Conservation (phyloP, 2,888 invertebrate genomes). For the Lithophane leautieri region DNA sequence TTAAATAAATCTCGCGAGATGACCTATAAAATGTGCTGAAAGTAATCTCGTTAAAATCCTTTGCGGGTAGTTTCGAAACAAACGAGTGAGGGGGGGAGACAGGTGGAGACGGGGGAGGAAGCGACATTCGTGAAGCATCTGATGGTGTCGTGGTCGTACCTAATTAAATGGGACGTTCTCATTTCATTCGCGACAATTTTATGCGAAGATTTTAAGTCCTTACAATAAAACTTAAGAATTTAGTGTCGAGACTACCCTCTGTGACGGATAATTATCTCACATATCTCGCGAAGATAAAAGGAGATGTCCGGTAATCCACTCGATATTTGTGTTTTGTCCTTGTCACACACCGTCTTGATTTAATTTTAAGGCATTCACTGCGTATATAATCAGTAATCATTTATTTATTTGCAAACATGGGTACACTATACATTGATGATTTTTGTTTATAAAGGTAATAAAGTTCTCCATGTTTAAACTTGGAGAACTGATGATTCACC, state of each 20-base stretch:
- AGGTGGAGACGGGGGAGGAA: conserved; percentile 42
- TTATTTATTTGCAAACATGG: too few species aligned
- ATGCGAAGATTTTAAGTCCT: conserved; percentile 82
- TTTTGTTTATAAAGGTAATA: too few species aligned
- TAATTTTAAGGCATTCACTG: conserved; percentile 3
- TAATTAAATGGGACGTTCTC: conserved; percentile 86
- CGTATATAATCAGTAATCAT: too few species aligned
- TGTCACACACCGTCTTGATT: conserved; percentile 12
- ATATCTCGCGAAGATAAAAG: conserved; percentile 76
- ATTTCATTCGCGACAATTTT: conserved; percentile 85
- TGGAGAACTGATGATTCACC: too few species aligned
- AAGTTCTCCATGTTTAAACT: too few species aligned
- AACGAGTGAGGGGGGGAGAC: conserved; percentile 66
- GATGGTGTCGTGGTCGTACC: conserved; percentile 77
- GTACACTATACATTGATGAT: too few species aligned
- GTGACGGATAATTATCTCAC: conserved; percentile 82
- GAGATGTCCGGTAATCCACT: conserved; percentile 35
- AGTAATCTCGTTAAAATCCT: conserved; percentile 88
- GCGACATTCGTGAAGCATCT: conserved; percentile 70
- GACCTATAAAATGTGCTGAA: conserved; percentile 85
- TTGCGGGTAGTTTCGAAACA: conserved; percentile 85
- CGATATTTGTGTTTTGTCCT: conserved; percentile 24
- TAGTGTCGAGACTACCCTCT: conserved; percentile 78
- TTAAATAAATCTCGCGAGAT: conserved; percentile 86
- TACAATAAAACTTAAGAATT: conserved; percentile 83